phyloP scores from a whole-genome alignment of 2,113 vertebrate genomes.

The Cyanocitta stelleri region DNA sequence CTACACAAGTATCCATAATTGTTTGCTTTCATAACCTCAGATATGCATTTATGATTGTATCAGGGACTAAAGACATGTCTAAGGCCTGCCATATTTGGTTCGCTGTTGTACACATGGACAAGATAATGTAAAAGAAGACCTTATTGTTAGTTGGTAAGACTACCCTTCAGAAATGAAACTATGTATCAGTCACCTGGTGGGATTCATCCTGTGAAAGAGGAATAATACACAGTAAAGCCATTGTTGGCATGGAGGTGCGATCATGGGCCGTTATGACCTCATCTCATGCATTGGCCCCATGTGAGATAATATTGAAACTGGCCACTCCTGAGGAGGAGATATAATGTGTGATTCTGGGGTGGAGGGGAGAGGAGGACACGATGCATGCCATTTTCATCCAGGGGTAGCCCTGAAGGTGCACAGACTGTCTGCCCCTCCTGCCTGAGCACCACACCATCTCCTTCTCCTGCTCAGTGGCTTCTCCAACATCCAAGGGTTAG shows the following conservation, averaged over 20 bases:
- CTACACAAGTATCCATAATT: neutral
- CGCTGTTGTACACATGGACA: rapidly evolving
- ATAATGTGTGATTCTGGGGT: neutral
- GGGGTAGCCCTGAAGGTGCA: neutral
- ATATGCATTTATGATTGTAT: neutral
- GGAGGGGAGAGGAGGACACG: too few species aligned
- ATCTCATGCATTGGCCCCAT: rapidly evolving
- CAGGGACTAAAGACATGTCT: neutral
- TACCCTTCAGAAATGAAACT: neutral
- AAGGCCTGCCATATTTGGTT: neutral
- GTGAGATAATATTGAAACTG: neutral
- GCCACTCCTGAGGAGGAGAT: neutral
- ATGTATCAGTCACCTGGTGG: neutral
- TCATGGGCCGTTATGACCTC: neutral
- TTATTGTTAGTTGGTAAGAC: neutral
- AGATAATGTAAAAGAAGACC: neutral
- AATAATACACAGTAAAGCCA: neutral
- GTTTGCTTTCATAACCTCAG: neutral
- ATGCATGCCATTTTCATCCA: rapidly evolving
- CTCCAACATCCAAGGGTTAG: neutral
- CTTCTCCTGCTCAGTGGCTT: rapidly evolving
- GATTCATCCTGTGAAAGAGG: neutral
- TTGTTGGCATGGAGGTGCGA: too few species aligned
- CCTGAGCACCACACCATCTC: neutral
- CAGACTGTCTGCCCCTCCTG: neutral